Percentiles rank a stretch among this genome's conserved stretches.
Conservation (phyloP, 1,140 invertebrate genomes). For the Drusus annulatus region DNA sequence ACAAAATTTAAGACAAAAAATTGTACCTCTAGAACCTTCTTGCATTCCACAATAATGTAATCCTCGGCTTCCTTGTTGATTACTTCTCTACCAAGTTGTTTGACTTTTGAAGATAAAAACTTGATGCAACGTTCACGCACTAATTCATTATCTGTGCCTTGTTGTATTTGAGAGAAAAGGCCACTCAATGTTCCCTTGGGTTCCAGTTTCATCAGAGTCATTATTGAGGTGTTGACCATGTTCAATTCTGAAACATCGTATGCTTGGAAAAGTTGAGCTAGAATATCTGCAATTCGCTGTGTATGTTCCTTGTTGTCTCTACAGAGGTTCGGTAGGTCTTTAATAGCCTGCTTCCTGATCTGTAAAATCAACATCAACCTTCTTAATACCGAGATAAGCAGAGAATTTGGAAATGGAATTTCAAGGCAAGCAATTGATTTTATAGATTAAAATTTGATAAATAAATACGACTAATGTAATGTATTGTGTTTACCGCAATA, state of each 20-base stretch:
- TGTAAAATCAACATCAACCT: slow-evolving; percentile 62
- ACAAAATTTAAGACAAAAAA: no score
- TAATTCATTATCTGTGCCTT: slow-evolving; percentile 81
- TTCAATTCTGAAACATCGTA: slow-evolving; percentile 87
- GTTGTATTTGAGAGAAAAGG: slow-evolving; percentile 89
- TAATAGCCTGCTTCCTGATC: slow-evolving; percentile 97
- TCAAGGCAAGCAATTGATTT: no score
- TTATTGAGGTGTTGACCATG: slow-evolving; percentile 81
- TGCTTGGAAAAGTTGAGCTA: slow-evolving; percentile 90
- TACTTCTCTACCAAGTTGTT: slow-evolving; percentile 82
- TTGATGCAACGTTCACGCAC: slow-evolving; percentile 91
- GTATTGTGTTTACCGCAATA: slow-evolving; percentile 79
- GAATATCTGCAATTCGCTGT: slow-evolving; percentile 91
- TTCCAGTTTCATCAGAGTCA: slow-evolving; percentile 75
- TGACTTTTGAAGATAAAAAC: slow-evolving; percentile 89
- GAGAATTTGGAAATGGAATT: background rate
- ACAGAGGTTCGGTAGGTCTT: slow-evolving; percentile 90
- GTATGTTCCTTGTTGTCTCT: slow-evolving; percentile 89
- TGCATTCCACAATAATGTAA: slow-evolving; percentile 86
- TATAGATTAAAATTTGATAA: background rate
- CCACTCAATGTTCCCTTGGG: slow-evolving; percentile 83
- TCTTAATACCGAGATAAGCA: background rate
- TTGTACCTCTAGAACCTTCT: slow-evolving; percentile 86
- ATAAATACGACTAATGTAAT: background rate
- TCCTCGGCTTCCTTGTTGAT: slow-evolving; percentile 92